Evolutionary conservation across 2,113 vertebrate species (phyloP).

Genomic region (Perca schrenkii): DNA sequence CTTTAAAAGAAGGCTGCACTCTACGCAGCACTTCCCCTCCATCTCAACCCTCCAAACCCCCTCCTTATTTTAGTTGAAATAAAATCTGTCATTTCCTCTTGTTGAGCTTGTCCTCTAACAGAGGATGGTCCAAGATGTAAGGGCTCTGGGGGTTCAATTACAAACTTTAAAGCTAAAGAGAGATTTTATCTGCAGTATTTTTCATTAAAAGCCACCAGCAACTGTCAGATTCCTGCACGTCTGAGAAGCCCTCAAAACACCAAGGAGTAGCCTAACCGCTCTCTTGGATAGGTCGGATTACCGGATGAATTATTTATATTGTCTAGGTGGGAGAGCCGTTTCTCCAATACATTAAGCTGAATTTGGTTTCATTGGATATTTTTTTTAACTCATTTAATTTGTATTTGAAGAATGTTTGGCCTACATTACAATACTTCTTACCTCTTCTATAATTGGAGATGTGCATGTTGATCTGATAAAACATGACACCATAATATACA

Average conservation of each 20-base stretch:
- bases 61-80: slow-evolving; percentile 40
- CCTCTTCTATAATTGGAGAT: slow-evolving; percentile 31
- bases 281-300: slow-evolving; percentile 53
- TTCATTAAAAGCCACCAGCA: slow-evolving; percentile 58
- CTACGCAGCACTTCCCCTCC: neutral
- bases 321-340: slow-evolving; percentile 36
- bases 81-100: slow-evolving; percentile 51
- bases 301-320: slow-evolving; percentile 75
- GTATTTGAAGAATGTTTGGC: neutral
- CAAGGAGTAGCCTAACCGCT: slow-evolving; percentile 30
- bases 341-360: slow-evolving; percentile 42
- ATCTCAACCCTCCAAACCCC: neutral
- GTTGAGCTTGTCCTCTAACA: slow-evolving; percentile 44
- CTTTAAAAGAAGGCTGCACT: slow-evolving; percentile 26
- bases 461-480: neutral
- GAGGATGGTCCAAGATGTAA: slow-evolving; percentile 36
- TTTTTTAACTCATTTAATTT: slow-evolving; percentile 42
- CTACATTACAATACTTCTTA: neutral
- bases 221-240: slow-evolving; percentile 60
- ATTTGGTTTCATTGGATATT: slow-evolving; percentile 34
- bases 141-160: slow-evolving; percentile 63
- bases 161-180: slow-evolving; percentile 60
- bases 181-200: slow-evolving; percentile 66
- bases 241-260: slow-evolving; percentile 46
- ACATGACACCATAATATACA: slow-evolving; percentile 20